phyloP scores from a whole-genome alignment of 2,113 vertebrate genomes.

The Alligator mississippiensis region DNA sequence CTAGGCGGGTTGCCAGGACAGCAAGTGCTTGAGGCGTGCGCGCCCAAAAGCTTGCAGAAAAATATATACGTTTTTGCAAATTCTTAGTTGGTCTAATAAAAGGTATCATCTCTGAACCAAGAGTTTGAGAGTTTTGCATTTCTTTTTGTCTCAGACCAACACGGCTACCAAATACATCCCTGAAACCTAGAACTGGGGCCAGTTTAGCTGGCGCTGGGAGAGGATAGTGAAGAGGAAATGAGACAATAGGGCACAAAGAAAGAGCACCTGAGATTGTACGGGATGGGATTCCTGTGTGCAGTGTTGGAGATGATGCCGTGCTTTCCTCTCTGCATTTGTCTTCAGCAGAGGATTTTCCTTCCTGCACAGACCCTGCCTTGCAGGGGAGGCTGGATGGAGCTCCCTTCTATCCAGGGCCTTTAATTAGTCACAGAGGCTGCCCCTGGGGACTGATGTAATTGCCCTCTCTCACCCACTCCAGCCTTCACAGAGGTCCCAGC shows the following conservation, averaged over 20 bases:
- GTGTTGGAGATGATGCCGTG: not conserved
- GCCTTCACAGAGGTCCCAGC: not conserved
- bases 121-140: too few species aligned
- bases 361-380: not conserved
- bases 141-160: too few species aligned
- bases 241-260: constrained; percentile 46
- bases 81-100: too few species aligned
- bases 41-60: too few species aligned
- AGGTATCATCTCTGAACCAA: too few species aligned
- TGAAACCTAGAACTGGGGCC: too few species aligned
- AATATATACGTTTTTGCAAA: too few species aligned
- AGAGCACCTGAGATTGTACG: not conserved
- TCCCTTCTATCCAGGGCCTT: not conserved
- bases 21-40: not conserved
- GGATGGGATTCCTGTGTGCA: constrained; percentile 32
- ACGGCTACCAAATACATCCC: too few species aligned
- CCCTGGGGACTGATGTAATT: not conserved
- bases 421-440: not conserved
- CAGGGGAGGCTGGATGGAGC: not conserved
- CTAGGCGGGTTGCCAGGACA: not conserved
- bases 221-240: not conserved
- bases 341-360: constrained; percentile 45
- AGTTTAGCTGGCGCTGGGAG: not conserved
- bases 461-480: not conserved
- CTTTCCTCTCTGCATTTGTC: constrained; percentile 29